Evolutionary conservation across 2,797 vertebrate genomes (phyloP).

Genomic region (Malacoctenus gilli): DNA sequence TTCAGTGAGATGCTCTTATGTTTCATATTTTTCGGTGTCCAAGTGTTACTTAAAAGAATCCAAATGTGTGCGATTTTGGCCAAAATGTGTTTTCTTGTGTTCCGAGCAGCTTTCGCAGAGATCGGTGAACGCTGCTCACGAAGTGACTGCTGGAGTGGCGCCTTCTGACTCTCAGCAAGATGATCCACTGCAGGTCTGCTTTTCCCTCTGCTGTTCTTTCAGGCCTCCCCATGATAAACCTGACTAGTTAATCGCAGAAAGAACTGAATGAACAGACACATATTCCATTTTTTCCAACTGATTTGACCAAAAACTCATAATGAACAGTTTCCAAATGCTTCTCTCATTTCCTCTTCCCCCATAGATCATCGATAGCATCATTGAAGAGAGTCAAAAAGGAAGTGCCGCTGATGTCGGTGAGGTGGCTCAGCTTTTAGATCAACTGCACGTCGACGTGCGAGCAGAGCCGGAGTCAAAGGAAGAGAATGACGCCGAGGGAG

Average conservation of each 20-base stretch:
- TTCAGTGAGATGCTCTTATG: too few relatives aligned
- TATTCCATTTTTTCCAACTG: not conserved
- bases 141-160: constrained; percentile 39
- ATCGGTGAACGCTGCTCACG: constrained; percentile 54
- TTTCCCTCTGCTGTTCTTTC: constrained; percentile 5
- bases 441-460: constrained; percentile 60
- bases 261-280: not conserved
- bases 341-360: constrained; percentile 43
- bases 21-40: too few relatives aligned
- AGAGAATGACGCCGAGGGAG: constrained; percentile 45
- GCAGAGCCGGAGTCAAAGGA: constrained; percentile 45
- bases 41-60: too few relatives aligned
- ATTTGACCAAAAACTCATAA: not conserved
- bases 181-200: constrained; percentile 78
- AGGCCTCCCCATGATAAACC: too few relatives aligned
- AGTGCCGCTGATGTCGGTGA: constrained; percentile 74
- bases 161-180: constrained; percentile 71
- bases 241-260: not conserved
- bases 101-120: constrained; percentile 37
- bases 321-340: not conserved
- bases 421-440: constrained; percentile 80
- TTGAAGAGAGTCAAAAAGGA: constrained; percentile 93
- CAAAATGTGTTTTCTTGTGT: not conserved
- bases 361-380: constrained; percentile 97
- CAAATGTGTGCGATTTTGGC: not conserved